phyloP scores from a whole-genome alignment of 2,888 invertebrate species.

The Cheilosia impressa region DNA sequence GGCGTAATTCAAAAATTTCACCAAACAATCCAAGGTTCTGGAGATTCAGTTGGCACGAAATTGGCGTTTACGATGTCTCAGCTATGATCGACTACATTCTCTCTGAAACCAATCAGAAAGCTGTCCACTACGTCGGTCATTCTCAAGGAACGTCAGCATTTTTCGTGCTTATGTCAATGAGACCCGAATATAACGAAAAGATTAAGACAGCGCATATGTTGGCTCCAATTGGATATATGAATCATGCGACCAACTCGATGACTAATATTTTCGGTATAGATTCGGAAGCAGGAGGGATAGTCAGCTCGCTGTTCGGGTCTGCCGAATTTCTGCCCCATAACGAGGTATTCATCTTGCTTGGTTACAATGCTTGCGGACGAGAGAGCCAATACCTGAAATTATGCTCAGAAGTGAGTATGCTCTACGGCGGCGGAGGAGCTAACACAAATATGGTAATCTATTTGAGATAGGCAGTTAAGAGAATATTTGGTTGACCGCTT shows the following conservation, averaged over 20 bases:
- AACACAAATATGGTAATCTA: conserved; percentile 74
- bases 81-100: conserved; percentile 80
- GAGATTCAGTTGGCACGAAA: conserved; percentile 92
- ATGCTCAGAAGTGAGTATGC: conserved; percentile 86
- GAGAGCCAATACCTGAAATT: conserved; percentile 79
- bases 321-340: conserved; percentile 87
- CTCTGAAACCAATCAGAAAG: conserved; percentile 76
- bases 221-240: conserved; percentile 83
- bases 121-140: conserved; percentile 80
- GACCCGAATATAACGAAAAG: conserved; percentile 79
- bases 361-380: conserved; percentile 83
- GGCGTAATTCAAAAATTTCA: conserved; percentile 80
- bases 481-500: not conserved
- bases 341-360: conserved; percentile 83
- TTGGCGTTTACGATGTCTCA: conserved; percentile 87
- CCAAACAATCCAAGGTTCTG: conserved; percentile 79
- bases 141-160: conserved; percentile 80
- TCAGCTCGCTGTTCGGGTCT: conserved; percentile 76
- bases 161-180: conserved; percentile 78
- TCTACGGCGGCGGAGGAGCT: conserved; percentile 83
- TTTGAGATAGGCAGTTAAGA: not conserved
- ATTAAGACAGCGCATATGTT: conserved; percentile 80
- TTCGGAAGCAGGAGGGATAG: conserved; percentile 77
- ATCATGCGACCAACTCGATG: conserved; percentile 83
- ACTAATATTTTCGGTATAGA: conserved; percentile 82